Evolutionary conservation across 92 coral and sea anemone genomes (phyloP).

Genomic region (Umimayanthus kanabou): DNA sequence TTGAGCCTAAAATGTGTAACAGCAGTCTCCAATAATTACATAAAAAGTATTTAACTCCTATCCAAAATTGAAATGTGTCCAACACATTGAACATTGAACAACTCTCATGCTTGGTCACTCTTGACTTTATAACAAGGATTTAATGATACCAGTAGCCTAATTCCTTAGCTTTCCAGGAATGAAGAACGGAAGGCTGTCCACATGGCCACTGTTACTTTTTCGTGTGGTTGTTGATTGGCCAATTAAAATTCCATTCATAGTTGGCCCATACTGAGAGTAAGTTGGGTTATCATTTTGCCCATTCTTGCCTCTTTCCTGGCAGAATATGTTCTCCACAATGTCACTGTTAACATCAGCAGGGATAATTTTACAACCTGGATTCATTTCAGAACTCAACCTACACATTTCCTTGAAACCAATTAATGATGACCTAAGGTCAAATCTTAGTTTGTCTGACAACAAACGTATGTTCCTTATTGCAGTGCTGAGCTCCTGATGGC

Average conservation of each 20-base stretch:
- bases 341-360: slow-evolving; percentile 42
- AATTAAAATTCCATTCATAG: slow-evolving; percentile 46
- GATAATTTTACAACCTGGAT: slow-evolving; percentile 43
- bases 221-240: slow-evolving; percentile 46
- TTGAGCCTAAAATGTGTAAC: too few relatives aligned
- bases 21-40: too few relatives aligned
- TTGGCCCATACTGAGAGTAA: slow-evolving; percentile 46
- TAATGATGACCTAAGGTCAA: slow-evolving; percentile 37
- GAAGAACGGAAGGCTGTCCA: slow-evolving; percentile 36
- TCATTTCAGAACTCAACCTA: slow-evolving; percentile 2
- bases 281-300: slow-evolving; percentile 36
- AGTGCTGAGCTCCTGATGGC: too few relatives aligned
- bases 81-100: too few relatives aligned
- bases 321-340: slow-evolving; percentile 44
- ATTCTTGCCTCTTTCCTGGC: slow-evolving; percentile 31
- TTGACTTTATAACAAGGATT: too few relatives aligned
- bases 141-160: too few relatives aligned
- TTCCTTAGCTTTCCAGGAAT: slow-evolving; percentile 38
- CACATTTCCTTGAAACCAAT: slow-evolving; percentile 46
- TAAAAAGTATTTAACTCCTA: too few relatives aligned
- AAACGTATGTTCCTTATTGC: background rate
- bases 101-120: too few relatives aligned
- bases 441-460: slow-evolving; percentile 37
- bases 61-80: too few relatives aligned
- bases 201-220: slow-evolving; percentile 44